phyloP scores from a whole-genome alignment of 2,888 invertebrate species.

The Melanostoma mellinum region DNA sequence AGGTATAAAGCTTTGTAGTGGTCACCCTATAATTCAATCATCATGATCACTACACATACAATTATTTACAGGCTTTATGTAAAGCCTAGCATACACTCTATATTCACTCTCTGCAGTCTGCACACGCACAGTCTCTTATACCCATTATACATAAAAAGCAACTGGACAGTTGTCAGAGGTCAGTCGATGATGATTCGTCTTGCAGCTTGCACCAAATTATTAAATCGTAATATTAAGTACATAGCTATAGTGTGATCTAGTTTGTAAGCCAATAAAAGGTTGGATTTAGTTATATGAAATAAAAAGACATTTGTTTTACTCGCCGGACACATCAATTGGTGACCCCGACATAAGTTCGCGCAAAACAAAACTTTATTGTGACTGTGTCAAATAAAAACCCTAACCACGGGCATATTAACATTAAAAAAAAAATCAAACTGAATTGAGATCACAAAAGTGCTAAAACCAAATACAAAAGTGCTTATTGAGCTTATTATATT shows the following conservation, averaged over 20 bases:
- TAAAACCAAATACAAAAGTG: background rate
- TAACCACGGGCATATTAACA: background rate
- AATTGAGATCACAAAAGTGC: slow-evolving; percentile 4
- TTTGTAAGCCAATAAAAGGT: no score
- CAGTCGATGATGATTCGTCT: slow-evolving; percentile 8
- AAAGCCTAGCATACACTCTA: no score
- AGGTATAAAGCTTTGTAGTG: no score
- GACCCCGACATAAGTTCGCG: background rate
- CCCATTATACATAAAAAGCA: no score
- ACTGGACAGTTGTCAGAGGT: no score
- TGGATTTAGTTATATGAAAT: no score
- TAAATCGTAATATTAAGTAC: background rate
- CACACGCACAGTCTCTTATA: no score
- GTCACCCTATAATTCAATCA: no score
- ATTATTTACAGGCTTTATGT: no score
- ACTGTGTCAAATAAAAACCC: slow-evolving; percentile 1
- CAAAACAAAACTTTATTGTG: slow-evolving; percentile 6
- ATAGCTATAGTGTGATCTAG: background rate
- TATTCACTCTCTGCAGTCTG: no score
- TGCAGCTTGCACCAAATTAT: background rate
- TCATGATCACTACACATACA: no score
- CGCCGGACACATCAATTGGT: background rate
- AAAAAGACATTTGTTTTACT: background rate
- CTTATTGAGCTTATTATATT: background rate
- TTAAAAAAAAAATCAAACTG: background rate